Evolutionary conservation across 1,140 invertebrate species (phyloP).

Genomic region (Scaptomyza hsui): DNA sequence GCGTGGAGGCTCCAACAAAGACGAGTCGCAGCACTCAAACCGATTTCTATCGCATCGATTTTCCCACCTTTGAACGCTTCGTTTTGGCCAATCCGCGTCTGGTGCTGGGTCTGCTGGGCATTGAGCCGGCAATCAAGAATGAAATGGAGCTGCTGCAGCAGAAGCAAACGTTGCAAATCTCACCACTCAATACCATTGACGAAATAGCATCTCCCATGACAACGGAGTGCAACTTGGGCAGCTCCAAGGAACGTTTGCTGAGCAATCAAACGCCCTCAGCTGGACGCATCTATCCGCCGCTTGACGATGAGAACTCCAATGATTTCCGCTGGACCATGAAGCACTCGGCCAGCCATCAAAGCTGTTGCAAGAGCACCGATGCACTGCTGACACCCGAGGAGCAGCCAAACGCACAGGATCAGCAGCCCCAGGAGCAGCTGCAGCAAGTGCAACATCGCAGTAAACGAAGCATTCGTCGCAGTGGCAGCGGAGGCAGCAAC

Average conservation of each 20-base stretch:
- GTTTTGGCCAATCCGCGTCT: conserved; percentile 80
- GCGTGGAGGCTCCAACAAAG: conserved; percentile 32
- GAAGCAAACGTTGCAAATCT: conserved; percentile 74
- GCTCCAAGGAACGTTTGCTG: conserved; percentile 63
- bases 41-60: conserved; percentile 80
- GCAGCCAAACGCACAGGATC: conserved; percentile 2
- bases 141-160: conserved; percentile 81
- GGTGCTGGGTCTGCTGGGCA: conserved; percentile 78
- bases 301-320: conserved; percentile 79
- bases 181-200: conserved; percentile 76
- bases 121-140: conserved; percentile 70
- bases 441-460: conserved; percentile 7
- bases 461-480: conserved; percentile 48
- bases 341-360: conserved; percentile 72
- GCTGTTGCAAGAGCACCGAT: conserved; percentile 80
- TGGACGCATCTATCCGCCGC: conserved; percentile 54
- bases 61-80: conserved; percentile 75
- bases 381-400: conserved; percentile 66
- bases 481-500: conserved; percentile 57
- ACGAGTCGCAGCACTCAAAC: conserved; percentile 72
- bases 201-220: conserved; percentile 72
- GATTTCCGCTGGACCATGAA: conserved; percentile 82
- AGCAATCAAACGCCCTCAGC: neutral
- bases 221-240: conserved; percentile 41
- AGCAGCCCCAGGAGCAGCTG: conserved; percentile 2